Base-by-base conservation (phyloP, 2,113 vertebrate genomes). In the Candoia aspera region DNA sequence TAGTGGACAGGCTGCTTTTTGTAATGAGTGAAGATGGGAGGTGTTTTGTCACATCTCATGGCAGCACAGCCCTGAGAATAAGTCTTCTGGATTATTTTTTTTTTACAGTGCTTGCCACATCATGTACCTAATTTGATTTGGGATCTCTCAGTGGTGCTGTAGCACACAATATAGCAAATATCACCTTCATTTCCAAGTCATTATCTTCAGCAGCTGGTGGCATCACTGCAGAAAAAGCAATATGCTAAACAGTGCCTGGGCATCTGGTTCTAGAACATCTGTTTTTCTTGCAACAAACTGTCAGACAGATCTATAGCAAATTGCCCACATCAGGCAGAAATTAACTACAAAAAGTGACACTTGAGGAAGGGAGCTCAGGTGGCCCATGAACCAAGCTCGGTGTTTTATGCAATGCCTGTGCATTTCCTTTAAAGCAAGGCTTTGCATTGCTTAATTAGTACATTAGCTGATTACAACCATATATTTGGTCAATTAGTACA, bases 111-210 rank as follows among this genome's bases (percentile, higher is more conserved):
- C 49, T 84, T 62, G 59, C 49, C 46, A 64, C 91, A 85, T 92
- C 64, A 64, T 79, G 58, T 92, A 87, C 79, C 91, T 89, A 89
- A 89, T 92, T 92, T 92, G 91, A 89, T 89, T 85, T 92, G 91
- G 87, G 91, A 92, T 58, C 49, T 84, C 46, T 92, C 73, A 5
- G 58, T 92, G 87, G 68, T 88, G 86, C 57, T 62, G 73, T 55
- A 89, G 23, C 17, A 17, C 79, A 89, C 58, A 89, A 29, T 89
- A 89, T 24, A 85, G 23, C 91, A 89, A 89, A 89, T 29, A 92
- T 85, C 15, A 84, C 84, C 46, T 85, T 85, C 46, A 89, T 79
- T 85, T 91, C 46, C 59, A 54, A 64, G 59, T 59, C n/a, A 55
- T 64, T 11, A 37, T 85, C 33, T 89, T 92, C 87, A 89, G 24